These are phyloP conservation scores for human (Homo sapiens) DNA, from an alignment of 2,113 vertebrate genomes.

Conservation along the genomic window GRCh38 chr1:71425001-71425500, in stretches of 20 bases:
- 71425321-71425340: neutral
- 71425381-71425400: neutral
- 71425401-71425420: neutral
- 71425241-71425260: neutral
- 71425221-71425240: neutral
- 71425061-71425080: neutral
- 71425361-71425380: neutral
- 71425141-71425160: neutral
- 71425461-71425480: conserved; percentile 1
- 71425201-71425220: neutral
- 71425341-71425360: too few species aligned
- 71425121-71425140: neutral
- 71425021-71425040: neutral
- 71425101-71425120: conserved; percentile 16
- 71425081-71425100: neutral
- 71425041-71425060: neutral
- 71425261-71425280: neutral
- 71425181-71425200: neutral
- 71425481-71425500: conserved; percentile 12
- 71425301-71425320: neutral
- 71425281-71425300: neutral
- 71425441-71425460: conserved; percentile 22
- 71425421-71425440: conserved; percentile 25
- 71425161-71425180: neutral
- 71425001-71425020: neutral